Base-by-base conservation (phyloP, 2,888 invertebrate genomes). In the Panorpa germanica region DNA sequence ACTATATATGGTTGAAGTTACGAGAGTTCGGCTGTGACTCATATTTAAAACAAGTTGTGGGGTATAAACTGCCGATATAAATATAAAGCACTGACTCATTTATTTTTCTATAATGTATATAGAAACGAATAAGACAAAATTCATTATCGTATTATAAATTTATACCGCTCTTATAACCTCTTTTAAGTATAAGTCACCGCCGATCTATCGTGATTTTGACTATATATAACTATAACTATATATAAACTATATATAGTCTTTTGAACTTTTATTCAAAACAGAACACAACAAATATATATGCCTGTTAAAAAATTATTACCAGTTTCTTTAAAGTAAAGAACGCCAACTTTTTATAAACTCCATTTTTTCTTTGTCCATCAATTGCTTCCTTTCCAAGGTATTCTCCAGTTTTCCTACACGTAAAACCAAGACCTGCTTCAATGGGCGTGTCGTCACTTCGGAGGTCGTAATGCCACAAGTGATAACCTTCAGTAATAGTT, bases 401-500 rank as follows among this genome's bases (percentile, higher is more conserved):
- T 8, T 71, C 64, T 1, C 75, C 80, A 24, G 66, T 61, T 45
- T 74, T 74, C 32, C 85, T 68, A 48, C 90, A 90, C 1, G 78
- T 64, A 44, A 75, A 76, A 7, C 63, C 69, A 20, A 91, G 57
- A 33, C 77, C 77, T 0, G 85, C 81, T 57, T 90, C 88, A 3
- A 88, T 52, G 0, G 88, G 88, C 41, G 78, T 83, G 45, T 90
- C 88, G 40, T 83, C 78, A 1, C 71, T 55, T 39, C 86, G 63
- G 23, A 88, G 49, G 49, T 90, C 90, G 5, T 64, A 61, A 44
- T 85, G 77, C 83, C 88, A 86, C 39, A 86, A 59, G 43, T 85
- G 80, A 46, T 78, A 82, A 20, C 88, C 75, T 74, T 39, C 18
- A 38, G 39, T 12, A 18, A 30, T 28, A 9, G n/a, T 18, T 18